phyloP scores from a whole-genome alignment of 1,140 invertebrate species.

The Lerema accius region DNA sequence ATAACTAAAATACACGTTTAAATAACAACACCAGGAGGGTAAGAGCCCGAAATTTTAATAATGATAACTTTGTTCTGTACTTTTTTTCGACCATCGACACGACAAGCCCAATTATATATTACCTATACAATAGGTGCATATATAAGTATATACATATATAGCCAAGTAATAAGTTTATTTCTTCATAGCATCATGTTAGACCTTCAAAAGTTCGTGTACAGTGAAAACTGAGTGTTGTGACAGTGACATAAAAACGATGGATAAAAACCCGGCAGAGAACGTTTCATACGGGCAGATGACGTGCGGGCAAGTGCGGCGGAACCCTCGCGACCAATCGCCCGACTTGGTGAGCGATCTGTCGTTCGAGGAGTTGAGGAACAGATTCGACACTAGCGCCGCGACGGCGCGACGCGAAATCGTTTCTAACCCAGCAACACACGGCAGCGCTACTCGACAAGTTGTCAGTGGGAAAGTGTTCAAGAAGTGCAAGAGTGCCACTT shows the following conservation, averaged over 20 bases:
- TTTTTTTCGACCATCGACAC: too few species aligned
- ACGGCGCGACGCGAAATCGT: constrained; percentile 63
- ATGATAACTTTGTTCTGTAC: too few species aligned
- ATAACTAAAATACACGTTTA: too few species aligned
- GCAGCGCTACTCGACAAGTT: constrained; percentile 78
- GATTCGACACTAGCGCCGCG: constrained; percentile 73
- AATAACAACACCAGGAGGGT: too few species aligned
- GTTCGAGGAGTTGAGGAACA: constrained; percentile 71
- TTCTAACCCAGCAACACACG: constrained; percentile 72
- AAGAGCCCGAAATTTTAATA: too few species aligned
- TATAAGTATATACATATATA: too few species aligned
- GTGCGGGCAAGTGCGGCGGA: constrained; percentile 65
- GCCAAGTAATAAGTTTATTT: too few species aligned
- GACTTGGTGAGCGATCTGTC: constrained; percentile 63
- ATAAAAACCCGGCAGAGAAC: constrained; percentile 63
- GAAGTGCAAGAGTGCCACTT: constrained; percentile 91
- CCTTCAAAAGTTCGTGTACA: constrained; percentile 35
- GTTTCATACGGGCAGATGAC: constrained; percentile 47
- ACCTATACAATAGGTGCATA: too few species aligned
- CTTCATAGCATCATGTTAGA: constrained; percentile 8
- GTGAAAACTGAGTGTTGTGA: constrained; percentile 47
- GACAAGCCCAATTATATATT: too few species aligned
- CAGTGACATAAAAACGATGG: constrained; percentile 56
- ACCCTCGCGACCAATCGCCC: constrained; percentile 49
- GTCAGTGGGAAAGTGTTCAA: constrained; percentile 86